Percentiles rank a stretch among this genome's conserved stretches.
phyloP scores from a whole-genome alignment of 1,140 invertebrate genomes.

The Ceratosolen fusciceps region DNA sequence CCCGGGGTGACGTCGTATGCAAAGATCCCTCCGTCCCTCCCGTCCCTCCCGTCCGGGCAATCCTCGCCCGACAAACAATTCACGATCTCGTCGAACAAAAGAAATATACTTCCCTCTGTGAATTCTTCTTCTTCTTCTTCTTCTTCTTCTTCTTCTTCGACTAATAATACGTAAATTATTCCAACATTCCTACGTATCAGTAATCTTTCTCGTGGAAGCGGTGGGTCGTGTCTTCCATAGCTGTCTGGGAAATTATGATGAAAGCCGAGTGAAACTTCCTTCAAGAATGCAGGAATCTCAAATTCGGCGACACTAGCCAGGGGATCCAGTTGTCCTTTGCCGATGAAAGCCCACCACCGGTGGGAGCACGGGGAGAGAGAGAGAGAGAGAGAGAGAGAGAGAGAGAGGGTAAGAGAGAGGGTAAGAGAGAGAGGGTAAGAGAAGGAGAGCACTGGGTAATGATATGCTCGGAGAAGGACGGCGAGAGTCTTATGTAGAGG shows the following conservation, averaged over 20 bases:
- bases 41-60: no score
- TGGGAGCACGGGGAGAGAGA: not conserved
- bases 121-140: not conserved
- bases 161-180: conserved; percentile 22
- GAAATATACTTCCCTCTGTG: not conserved
- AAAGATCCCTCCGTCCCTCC: no score
- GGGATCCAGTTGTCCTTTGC: not conserved
- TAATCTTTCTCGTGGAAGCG: not conserved
- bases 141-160: no score
- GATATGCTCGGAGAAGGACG: not conserved
- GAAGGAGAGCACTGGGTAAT: not conserved
- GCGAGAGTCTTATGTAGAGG: not conserved
- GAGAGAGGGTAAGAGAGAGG: not conserved
- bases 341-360: not conserved
- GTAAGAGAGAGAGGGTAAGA: not conserved
- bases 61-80: no score
- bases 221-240: conserved; percentile 12
- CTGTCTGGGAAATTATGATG: conserved; percentile 24
- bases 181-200: not conserved
- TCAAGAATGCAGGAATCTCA: conserved; percentile 35
- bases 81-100: not conserved
- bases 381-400: not conserved
- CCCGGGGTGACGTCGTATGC: no score
- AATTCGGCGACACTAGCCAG: conserved; percentile 17
- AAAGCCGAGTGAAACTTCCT: conserved; percentile 26